Evolutionary conservation across 2,797 vertebrate species (phyloP), one percentile per base, ranked within the genome.

Genomic region (Hypotaenidia okinawae): DNA sequence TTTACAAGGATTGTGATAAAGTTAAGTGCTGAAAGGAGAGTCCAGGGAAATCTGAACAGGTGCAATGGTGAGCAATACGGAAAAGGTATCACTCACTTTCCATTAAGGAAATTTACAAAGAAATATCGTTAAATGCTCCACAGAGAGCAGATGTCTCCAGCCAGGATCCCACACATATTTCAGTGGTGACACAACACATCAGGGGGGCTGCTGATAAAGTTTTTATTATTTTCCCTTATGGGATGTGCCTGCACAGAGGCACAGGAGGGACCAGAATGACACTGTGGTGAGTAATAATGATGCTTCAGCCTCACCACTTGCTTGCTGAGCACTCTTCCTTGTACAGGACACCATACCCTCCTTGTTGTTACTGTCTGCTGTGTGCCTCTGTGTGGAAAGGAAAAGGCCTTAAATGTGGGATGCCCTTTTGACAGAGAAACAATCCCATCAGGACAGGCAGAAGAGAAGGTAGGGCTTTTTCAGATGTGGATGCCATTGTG

Each of bases 201-300:
- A 74, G 43, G 13, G 39, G 85, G 28, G 52, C 49, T 92, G n/a
- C 85, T 78, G 87, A 87, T 28, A 77, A 94, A 47, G 22, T 76
- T 61, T 58, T 55, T 67, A 10, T 23, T 81, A 51, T 73, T 83
- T 93, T 70, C 35, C 72, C 21, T 22, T 68, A 16, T 0, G 7
- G 61, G 24, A 85, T 45, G 33, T 77, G 22, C 52, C n/a, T 43
- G 74, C 59, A 62, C 21, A 62, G 61, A 74, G 55, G 27, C 45
- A 37, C 67, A 70, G 45, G 41, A 85, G 47, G 30, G 72, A 86
- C 41, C 76, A 70, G 81, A 94, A 69, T 51, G 54, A 66, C 45
- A 33, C 17, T 62, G 55, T 43, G 41, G 35, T 85, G 59, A 91
- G 66, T 81, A 78, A 90, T 22, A 22, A 23, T 33, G 39, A 32